phyloP scores from a whole-genome alignment of 2,797 vertebrate genomes.

The Hyperoplus lanceolatus region DNA sequence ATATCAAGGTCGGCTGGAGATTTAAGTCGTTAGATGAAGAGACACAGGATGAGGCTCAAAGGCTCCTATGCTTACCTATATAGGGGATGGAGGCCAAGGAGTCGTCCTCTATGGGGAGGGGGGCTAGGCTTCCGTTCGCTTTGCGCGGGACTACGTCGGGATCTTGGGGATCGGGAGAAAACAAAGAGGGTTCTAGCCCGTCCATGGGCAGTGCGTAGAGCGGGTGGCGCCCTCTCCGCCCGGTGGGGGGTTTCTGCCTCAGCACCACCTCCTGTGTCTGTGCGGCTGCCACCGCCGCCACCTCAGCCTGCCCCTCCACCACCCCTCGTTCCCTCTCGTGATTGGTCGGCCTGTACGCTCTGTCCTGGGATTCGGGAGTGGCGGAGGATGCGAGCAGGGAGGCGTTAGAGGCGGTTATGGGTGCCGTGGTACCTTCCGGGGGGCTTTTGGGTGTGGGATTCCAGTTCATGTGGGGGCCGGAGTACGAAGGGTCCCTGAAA shows the following conservation, averaged over 20 bases:
- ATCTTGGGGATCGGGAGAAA: conserved; percentile 76
- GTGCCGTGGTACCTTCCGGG: conserved; percentile 66
- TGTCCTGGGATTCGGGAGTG: conserved; percentile 78
- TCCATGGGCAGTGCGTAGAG: conserved; percentile 90
- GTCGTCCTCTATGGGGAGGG: conserved; percentile 90
- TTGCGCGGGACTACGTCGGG: conserved; percentile 67
- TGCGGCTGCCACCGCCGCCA: conserved; percentile 61
- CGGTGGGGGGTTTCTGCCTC: conserved; percentile 94
- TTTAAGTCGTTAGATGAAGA: conserved; percentile 4
- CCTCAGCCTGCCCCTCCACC: conserved; percentile 79
- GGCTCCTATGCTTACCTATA: conserved; percentile 89
- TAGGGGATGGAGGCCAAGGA: conserved; percentile 97
- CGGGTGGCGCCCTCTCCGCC: conserved; percentile 91
- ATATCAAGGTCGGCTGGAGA: conserved; percentile 21
- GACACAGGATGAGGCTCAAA: neutral
- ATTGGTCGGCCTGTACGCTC: conserved; percentile 80
- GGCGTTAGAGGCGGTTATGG: conserved; percentile 45
- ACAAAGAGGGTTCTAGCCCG: conserved; percentile 85
- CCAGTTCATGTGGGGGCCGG: conserved; percentile 88
- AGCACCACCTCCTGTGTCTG: conserved; percentile 93
- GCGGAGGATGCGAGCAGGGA: conserved; percentile 45
- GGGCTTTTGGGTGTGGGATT: conserved; percentile 83
- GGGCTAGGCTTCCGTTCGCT: conserved; percentile 86
- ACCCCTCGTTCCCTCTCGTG: conserved; percentile 86
- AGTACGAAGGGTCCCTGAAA: conserved; percentile 93